Percentiles rank a stretch among this genome's conserved stretches.
These are phyloP conservation scores for Biston betularia DNA, from an alignment of 2,888 invertebrate genomes.

Conservation along the genomic window DNA sequence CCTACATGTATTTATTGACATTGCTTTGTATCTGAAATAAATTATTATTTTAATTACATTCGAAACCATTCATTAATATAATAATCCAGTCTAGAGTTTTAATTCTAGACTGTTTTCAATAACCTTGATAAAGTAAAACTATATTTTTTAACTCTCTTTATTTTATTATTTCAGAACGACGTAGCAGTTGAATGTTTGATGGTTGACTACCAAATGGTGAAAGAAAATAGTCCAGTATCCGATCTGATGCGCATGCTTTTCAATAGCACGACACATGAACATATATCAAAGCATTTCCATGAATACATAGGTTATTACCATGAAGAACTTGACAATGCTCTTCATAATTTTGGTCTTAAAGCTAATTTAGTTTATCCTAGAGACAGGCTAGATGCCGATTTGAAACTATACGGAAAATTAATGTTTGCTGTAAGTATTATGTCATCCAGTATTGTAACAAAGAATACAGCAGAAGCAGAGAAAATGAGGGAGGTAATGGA, in stretches of 20 bases:
- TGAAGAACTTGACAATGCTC: conserved; percentile 49
- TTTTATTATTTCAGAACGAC: conserved; percentile 52
- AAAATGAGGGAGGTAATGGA: conserved; percentile 25
- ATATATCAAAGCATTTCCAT: conserved; percentile 48
- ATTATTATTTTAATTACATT: too few species aligned
- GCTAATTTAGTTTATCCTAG: conserved; percentile 50
- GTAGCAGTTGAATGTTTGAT: conserved; percentile 49
- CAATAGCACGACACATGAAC: conserved; percentile 57
- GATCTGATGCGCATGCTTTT: conserved; percentile 59
- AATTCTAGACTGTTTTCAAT: too few species aligned
- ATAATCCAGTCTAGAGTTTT: too few species aligned
- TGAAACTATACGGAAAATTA: conserved; percentile 49
- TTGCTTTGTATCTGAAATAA: too few species aligned
- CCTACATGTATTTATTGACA: too few species aligned
- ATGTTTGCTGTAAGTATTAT: conserved; percentile 43
- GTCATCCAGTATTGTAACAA: conserved; percentile 41
- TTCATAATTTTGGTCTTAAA: conserved; percentile 50
- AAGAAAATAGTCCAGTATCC: conserved; percentile 50
- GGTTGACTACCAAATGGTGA: conserved; percentile 61
- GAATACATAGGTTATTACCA: conserved; percentile 49
- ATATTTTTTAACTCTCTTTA: neutral
- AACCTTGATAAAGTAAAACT: too few species aligned
- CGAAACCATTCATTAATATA: too few species aligned
- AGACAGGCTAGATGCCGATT: conserved; percentile 53
- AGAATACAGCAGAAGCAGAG: conserved; percentile 47